Base-by-base conservation (phyloP, 2,113 vertebrate genomes). In the Mormyrus lacerda region DNA sequence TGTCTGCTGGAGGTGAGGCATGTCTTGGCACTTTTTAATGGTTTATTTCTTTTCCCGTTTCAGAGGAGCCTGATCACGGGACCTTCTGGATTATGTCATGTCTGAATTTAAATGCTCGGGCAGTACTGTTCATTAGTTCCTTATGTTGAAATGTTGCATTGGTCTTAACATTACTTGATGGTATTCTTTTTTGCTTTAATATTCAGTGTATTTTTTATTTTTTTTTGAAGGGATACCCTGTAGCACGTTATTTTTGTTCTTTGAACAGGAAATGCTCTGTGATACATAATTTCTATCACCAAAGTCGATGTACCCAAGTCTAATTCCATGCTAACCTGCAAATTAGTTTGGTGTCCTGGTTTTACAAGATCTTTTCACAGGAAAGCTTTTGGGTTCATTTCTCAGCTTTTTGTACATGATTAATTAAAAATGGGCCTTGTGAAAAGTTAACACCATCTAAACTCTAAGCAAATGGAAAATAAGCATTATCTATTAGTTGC, bases 51-150 rank as follows among this genome's bases (percentile, higher is more conserved):
- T 19, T 53, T 35, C 5, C 50, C 35, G 9, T 82, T 89, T 53
- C 76, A 65, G 87, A 21, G 69, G 31, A 53, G 69, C 44, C 9
- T 21, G 42, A 39, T n/a, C 61, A 88, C 44, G 45, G n/a, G 61
- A 35, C 3, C 47, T 88, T 88, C 45, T 48, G 61, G 4, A 50
- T 19, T 31, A 48, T 24, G 61, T 65, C 45, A 42, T 61, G 61
- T 82, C 27, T 27, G 69, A 82, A 48, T 82, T 89, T 82, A 39
- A 51, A 88, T 35, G 48, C 27, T 45, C 51, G 31, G 69, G 48
- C 73, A n/a, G 88, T 50, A 50, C 45, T 82, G 27, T 89, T 76
- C 19, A 53, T 88, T 88, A 45, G 87, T 69, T 87, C 31, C 76
- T 82, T 47, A 53, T 53, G 24, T 87, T 19, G 85, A 53, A 53